These are phyloP conservation scores for Lithophane socia DNA, from an alignment of 2,888 invertebrate species.

Conservation along the genomic window DNA sequence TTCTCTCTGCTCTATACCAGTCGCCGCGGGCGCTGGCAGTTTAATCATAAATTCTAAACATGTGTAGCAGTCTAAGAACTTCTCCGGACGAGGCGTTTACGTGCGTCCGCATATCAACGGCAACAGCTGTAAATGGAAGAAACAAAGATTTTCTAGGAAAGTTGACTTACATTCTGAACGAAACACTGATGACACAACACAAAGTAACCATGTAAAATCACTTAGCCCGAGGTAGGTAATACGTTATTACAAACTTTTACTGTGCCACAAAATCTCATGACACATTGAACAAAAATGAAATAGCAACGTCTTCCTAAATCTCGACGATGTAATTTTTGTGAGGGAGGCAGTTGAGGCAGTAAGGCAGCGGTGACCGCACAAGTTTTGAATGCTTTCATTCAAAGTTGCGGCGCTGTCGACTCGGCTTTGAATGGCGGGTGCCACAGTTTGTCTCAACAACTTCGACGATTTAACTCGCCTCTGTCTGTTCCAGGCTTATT, in stretches of 20 bases:
- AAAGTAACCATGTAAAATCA: constrained; percentile 1
- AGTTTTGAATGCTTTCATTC: constrained; percentile 85
- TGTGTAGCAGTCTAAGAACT: constrained; percentile 40
- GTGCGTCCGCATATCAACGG: constrained; percentile 20
- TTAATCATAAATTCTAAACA: constrained; percentile 52
- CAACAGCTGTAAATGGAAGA: constrained; percentile 28
- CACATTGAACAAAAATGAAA: constrained; percentile 31
- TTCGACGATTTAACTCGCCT: constrained; percentile 82
- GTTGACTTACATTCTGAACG: neutral
- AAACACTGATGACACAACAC: neutral
- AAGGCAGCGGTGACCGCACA: constrained; percentile 68
- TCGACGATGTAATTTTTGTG: constrained; percentile 48
- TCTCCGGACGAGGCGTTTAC: constrained; percentile 28
- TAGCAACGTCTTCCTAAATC: constrained; percentile 40
- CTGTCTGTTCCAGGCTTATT: constrained; percentile 70
- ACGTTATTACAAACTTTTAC: constrained; percentile 38
- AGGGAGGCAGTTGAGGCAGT: constrained; percentile 20
- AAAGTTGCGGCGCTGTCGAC: constrained; percentile 78
- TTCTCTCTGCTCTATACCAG: neutral
- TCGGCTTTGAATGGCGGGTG: constrained; percentile 80
- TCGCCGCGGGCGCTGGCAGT: constrained; percentile 1
- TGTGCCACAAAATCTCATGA: constrained; percentile 7
- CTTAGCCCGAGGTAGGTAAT: constrained; percentile 17
- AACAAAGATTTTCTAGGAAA: constrained; percentile 27
- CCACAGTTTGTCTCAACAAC: constrained; percentile 80